A percentile compares a stretch with the other conserved stretches of the same genome.
Conservation (phyloP, 2,888 invertebrate genomes). For the Dyspetes luteomarginatus region DNA sequence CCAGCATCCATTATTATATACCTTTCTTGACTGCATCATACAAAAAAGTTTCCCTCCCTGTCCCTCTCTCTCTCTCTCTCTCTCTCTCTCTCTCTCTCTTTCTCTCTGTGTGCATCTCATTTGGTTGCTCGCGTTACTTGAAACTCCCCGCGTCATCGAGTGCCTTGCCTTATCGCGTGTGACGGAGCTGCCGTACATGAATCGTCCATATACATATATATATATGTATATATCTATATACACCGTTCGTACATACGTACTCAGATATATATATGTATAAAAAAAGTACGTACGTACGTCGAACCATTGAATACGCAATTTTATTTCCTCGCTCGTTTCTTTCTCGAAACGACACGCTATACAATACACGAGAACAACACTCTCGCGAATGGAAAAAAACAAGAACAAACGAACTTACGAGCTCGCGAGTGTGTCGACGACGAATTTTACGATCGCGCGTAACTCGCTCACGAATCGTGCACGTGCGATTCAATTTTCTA, state of each 20-base stretch:
- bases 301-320: constrained; percentile 58
- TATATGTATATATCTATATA: background rate
- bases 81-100: too few relatives aligned
- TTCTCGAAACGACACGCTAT: constrained; percentile 8
- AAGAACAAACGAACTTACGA: constrained; percentile 41
- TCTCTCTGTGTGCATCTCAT: constrained; percentile 16
- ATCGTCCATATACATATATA: constrained; percentile 5
- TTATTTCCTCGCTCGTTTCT: constrained; percentile 53
- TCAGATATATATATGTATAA: background rate
- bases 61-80: too few relatives aligned
- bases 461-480: constrained; percentile 52
- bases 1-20: constrained; percentile 55
- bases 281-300: constrained; percentile 40
- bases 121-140: constrained; percentile 33
- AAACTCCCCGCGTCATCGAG: constrained; percentile 46
- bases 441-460: constrained; percentile 62
- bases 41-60: constrained; percentile 27
- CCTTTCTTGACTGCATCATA: constrained; percentile 6
- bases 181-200: constrained; percentile 46
- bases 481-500: constrained; percentile 56
- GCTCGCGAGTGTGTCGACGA: constrained; percentile 54
- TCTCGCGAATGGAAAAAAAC: constrained; percentile 37
- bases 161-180: constrained; percentile 26
- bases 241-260: constrained; percentile 7
- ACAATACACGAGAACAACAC: constrained; percentile 15